phyloP scores from a whole-genome alignment of 2,113 vertebrate genomes.

The Corythoichthys haematopterus region DNA sequence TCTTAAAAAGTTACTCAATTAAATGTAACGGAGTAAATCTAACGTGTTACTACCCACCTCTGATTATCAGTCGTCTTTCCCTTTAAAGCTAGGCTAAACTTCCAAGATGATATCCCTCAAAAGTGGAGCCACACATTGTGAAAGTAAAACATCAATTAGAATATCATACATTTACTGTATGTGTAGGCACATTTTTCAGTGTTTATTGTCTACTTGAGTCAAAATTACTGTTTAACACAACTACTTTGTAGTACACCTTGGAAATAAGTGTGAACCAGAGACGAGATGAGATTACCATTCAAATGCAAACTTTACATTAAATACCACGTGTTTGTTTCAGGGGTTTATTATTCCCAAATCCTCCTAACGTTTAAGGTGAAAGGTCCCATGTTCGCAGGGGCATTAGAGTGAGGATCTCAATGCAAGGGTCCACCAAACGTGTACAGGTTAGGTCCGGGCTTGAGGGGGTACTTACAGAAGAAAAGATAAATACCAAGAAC shows the following conservation, averaged over 20 bases:
- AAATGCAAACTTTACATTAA: background rate
- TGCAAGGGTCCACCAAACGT: constrained; percentile 16
- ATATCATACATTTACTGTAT: no score
- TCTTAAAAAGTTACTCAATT: no score
- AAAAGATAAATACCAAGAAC: constrained; percentile 27
- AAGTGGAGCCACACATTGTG: no score
- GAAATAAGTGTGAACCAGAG: background rate
- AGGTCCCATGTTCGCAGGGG: background rate
- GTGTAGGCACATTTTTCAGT: no score
- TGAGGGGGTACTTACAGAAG: constrained; percentile 4
- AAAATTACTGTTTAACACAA: no score
- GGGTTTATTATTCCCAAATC: background rate
- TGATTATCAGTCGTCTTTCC: no score
- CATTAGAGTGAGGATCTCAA: constrained; percentile 34
- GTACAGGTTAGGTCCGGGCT: constrained; percentile 8
- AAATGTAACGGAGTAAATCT: no score
- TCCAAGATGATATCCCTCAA: no score
- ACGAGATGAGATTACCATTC: background rate
- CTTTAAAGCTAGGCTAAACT: no score
- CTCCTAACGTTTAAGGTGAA: background rate
- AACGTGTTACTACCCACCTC: no score
- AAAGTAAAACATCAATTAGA: no score
- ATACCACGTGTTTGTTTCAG: background rate
- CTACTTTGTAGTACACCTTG: background rate
- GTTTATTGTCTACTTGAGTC: no score